These are phyloP conservation scores for Standfussiana lucernea DNA, from an alignment of 2,888 invertebrate genomes.

Conservation along the genomic window DNA sequence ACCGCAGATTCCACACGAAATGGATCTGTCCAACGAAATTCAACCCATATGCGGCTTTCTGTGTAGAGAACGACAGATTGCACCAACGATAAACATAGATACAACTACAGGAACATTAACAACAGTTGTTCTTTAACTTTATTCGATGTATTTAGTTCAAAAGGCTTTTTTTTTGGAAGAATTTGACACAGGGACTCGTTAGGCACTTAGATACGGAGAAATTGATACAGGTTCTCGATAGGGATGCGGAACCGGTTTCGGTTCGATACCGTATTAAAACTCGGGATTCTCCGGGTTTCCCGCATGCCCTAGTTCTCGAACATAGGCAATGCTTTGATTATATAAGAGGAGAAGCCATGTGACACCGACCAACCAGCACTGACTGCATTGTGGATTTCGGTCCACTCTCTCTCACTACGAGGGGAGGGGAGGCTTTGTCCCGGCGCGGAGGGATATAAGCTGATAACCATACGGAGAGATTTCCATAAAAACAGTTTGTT, in stretches of 20 bases:
- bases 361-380: neutral
- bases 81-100: neutral
- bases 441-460: neutral
- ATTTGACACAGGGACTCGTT: neutral
- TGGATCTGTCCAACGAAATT: conserved; percentile 31
- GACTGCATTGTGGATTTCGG: neutral
- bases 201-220: neutral
- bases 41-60: neutral
- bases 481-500: neutral
- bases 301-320: too few species aligned
- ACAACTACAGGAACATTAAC: neutral
- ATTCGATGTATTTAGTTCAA: neutral
- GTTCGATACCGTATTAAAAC: too few species aligned
- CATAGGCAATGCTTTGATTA: neutral
- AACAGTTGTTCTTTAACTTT: neutral
- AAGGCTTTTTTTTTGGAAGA: too few species aligned
- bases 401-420: neutral
- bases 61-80: neutral
- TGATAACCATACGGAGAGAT: neutral
- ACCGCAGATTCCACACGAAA: conserved; percentile 24
- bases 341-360: neutral
- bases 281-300: too few species aligned
- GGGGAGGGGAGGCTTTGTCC: too few species aligned
- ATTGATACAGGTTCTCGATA: neutral
- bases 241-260: too few species aligned